Conservation (phyloP, 2,797 vertebrate species). For the Chelmon rostratus region DNA sequence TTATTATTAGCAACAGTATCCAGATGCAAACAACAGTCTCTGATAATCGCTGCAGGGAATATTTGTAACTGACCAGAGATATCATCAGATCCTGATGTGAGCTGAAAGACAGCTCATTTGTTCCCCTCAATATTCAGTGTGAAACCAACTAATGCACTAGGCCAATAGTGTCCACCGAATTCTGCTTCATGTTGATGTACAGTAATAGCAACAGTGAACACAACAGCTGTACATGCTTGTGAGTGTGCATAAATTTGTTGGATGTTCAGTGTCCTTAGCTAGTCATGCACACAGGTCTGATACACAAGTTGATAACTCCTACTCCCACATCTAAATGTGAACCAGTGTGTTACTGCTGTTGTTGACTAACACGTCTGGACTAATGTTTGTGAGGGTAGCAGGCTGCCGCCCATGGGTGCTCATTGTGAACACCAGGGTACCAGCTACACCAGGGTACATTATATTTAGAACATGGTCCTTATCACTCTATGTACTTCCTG, state of each 20-base stretch:
- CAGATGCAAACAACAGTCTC: background rate
- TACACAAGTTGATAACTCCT: background rate
- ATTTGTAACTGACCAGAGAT: background rate
- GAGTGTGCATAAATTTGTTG: background rate
- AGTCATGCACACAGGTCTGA: background rate
- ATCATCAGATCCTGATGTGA: background rate
- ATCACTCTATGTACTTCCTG: too few species aligned
- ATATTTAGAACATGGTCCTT: too few species aligned
- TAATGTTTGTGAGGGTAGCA: background rate
- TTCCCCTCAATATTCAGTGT: background rate
- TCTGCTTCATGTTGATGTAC: background rate
- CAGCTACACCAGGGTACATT: too few species aligned
- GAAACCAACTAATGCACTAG: background rate
- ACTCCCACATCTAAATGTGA: background rate
- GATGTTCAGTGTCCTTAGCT: background rate
- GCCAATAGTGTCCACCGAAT: background rate
- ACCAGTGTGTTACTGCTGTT: too few species aligned
- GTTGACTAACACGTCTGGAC: background rate
- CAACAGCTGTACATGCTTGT: background rate
- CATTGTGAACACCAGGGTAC: too few species aligned
- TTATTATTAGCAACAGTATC: constrained; percentile 1
- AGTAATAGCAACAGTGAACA: background rate
- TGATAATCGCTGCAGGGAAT: background rate
- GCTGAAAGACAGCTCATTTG: background rate
- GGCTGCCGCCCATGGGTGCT: too few species aligned